Evolutionary conservation across 2,888 invertebrate genomes (phyloP).

Genomic region (Rhaphigaster nebulosa): DNA sequence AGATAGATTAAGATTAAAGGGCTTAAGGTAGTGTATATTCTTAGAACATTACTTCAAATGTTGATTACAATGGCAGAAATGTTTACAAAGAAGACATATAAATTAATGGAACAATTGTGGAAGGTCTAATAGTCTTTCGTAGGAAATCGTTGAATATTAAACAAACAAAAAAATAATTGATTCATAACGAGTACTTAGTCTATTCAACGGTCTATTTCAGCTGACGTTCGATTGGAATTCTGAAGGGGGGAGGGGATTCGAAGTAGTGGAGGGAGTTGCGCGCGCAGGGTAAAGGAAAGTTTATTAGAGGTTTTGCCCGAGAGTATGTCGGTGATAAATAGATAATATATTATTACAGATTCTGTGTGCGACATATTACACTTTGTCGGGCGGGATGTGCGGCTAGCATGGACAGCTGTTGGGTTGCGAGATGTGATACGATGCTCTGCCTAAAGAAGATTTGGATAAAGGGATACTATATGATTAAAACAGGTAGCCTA

Average conservation of each 20-base stretch:
- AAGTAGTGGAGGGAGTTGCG: slow-evolving; percentile 17
- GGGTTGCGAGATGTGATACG: neutral
- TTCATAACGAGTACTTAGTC: too few species aligned
- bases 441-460: slow-evolving; percentile 24
- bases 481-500: slow-evolving; percentile 37
- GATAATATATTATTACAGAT: slow-evolving; percentile 26
- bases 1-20: too few species aligned
- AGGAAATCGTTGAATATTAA: too few species aligned
- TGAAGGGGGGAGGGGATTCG: neutral
- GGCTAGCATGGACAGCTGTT: slow-evolving; percentile 6
- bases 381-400: neutral
- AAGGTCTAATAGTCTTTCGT: too few species aligned
- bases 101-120: too few species aligned
- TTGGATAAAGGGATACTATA: slow-evolving; percentile 21
- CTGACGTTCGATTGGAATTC: slow-evolving; percentile 29
- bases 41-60: too few species aligned
- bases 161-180: too few species aligned
- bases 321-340: slow-evolving; percentile 34
- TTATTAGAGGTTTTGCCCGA: neutral
- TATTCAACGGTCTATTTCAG: neutral
- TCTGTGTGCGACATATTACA: slow-evolving; percentile 20
- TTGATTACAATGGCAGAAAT: too few species aligned
- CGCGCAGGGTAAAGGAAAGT: neutral
- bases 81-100: too few species aligned
- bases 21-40: too few species aligned